Percentiles rank a stretch among this genome's conserved stretches.
Conservation (phyloP, 2,888 invertebrate species). For the Drosophila glabriapex region DNA sequence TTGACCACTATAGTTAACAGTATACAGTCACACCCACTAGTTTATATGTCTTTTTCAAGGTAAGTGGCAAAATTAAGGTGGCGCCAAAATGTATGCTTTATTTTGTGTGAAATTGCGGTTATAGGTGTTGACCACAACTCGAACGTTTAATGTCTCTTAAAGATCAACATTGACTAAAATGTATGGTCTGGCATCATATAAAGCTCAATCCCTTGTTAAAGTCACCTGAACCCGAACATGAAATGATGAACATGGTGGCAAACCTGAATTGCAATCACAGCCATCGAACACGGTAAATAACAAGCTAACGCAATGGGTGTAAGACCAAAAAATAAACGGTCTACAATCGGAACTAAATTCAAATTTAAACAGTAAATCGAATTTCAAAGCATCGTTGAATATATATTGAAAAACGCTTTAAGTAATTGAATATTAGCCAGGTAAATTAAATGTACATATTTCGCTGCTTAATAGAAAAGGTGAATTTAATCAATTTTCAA, state of each 20-base stretch:
- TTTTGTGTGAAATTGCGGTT: not conserved
- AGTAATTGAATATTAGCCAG: constrained; percentile 11
- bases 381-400: not conserved
- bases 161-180: constrained; percentile 2
- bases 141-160: not conserved
- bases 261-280: constrained; percentile 41
- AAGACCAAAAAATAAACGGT: constrained; percentile 14
- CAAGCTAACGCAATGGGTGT: constrained; percentile 1
- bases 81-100: constrained; percentile 25
- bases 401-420: not conserved
- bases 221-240: not conserved
- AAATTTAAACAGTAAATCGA: not conserved
- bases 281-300: constrained; percentile 20
- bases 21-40: not conserved
- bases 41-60: not conserved
- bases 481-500: not conserved
- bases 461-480: not conserved
- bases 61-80: not conserved
- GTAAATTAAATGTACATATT: not conserved
- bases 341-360: not conserved
- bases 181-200: constrained; percentile 18
- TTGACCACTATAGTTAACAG: not conserved
- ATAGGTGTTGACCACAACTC: not conserved
- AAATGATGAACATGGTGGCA: constrained; percentile 7
- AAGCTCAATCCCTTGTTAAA: not conserved